Conservation (phyloP, 2,797 vertebrate species). For the Gymnothorax reevesii region DNA sequence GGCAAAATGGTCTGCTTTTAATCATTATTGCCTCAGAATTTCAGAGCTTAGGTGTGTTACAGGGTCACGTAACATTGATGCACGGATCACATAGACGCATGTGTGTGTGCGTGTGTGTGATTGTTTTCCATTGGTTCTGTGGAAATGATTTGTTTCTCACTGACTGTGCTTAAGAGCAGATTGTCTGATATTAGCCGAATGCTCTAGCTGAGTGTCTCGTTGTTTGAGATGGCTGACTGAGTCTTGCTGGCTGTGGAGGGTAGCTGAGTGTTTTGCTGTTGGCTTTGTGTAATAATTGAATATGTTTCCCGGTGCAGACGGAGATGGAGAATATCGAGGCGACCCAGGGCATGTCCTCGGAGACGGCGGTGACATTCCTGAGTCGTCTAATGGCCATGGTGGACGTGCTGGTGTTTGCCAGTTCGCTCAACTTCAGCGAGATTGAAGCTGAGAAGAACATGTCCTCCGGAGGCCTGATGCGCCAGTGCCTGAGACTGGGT, state of each 20-base stretch:
- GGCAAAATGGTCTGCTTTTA: neutral
- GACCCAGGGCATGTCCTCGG: constrained; percentile 96
- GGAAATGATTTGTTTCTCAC: neutral
- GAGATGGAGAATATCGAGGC: constrained; percentile 95
- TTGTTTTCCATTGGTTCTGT: neutral
- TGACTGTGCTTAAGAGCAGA: neutral
- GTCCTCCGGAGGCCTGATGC: constrained; percentile 96
- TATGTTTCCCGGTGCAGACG: constrained; percentile 72
- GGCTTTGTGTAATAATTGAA: neutral
- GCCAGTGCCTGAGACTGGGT: constrained; percentile 66
- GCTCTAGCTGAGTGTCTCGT: neutral
- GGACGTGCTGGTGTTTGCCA: constrained; percentile 95
- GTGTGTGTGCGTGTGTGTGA: neutral
- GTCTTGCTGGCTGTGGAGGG: neutral
- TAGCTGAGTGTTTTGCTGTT: neutral
- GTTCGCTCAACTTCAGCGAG: constrained; percentile 97
- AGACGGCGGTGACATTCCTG: constrained; percentile 94
- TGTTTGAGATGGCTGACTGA: neutral
- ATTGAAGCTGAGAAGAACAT: constrained; percentile 99
- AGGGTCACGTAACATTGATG: neutral
- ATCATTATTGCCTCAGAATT: neutral
- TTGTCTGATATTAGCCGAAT: no score
- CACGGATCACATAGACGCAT: no score
- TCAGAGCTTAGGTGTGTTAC: neutral
- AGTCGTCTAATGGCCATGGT: constrained; percentile 98